These are phyloP conservation scores for Aplysia californica DNA, from an alignment of 1,140 invertebrate genomes.

Conservation along the genomic window DNA sequence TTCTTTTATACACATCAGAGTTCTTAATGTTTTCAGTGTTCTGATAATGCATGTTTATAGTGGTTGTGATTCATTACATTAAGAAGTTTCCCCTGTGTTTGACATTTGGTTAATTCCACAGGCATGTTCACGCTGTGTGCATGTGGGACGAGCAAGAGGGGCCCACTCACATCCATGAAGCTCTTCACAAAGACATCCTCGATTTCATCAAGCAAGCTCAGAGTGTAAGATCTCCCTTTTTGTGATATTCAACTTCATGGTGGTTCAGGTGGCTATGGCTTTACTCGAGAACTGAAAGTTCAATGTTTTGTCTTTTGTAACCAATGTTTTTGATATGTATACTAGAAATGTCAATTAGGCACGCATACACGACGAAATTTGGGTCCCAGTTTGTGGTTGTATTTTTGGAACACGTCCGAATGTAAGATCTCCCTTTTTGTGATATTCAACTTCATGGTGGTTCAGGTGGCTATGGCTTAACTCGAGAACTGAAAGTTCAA, in stretches of 20 bases:
- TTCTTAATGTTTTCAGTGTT: background rate
- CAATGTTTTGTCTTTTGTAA: too few relatives aligned
- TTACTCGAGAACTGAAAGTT: too few relatives aligned
- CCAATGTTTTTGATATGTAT: too few relatives aligned
- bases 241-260: too few relatives aligned
- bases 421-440: slow-evolving; percentile 69
- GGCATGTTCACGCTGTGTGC: slow-evolving; percentile 90
- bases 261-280: too few relatives aligned
- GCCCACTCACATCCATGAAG: slow-evolving; percentile 85
- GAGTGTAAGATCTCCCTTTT: slow-evolving; percentile 71
- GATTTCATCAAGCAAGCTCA: slow-evolving; percentile 96
- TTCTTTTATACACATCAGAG: background rate
- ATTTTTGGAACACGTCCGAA: slow-evolving; percentile 76
- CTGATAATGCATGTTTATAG: too few relatives aligned
- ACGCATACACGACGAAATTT: background rate
- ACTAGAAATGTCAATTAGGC: too few relatives aligned
- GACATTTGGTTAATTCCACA: slow-evolving; percentile 45
- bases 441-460: too few relatives aligned
- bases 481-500: too few relatives aligned
- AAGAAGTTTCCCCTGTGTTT: background rate
- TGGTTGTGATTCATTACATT: too few relatives aligned
- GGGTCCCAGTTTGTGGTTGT: background rate
- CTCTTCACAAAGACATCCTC: slow-evolving; percentile 91
- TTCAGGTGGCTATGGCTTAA: too few relatives aligned
- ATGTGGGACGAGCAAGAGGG: slow-evolving; percentile 95